Conservation (phyloP, 1,140 invertebrate genomes). For the Euura saliciscinereae region DNA sequence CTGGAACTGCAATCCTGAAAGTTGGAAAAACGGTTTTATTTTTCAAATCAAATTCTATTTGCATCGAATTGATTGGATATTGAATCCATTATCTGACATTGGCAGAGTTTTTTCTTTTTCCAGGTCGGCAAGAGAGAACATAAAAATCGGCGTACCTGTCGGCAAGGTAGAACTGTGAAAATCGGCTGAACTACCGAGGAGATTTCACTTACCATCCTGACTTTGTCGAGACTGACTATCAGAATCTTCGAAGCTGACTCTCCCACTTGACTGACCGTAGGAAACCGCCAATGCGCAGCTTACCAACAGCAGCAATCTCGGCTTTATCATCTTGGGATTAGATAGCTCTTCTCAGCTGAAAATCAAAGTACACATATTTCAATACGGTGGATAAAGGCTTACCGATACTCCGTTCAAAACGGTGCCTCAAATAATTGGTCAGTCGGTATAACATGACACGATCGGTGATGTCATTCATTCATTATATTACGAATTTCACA, state of each 20-base stretch:
- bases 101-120: background rate
- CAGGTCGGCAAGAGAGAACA: background rate
- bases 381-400: no score
- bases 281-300: constrained; percentile 38
- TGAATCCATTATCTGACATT: no score
- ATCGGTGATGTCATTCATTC: no score
- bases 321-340: background rate
- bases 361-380: background rate
- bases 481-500: no score
- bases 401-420: no score
- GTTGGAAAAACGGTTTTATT: no score
- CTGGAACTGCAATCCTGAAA: background rate
- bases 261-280: constrained; percentile 31
- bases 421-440: no score
- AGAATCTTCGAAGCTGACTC: constrained; percentile 47
- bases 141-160: background rate
- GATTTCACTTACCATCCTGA: constrained; percentile 44
- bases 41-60: no score
- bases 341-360: background rate
- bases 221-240: constrained; percentile 30
- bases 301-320: constrained; percentile 36
- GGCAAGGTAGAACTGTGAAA: no score
- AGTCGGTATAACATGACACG: no score
- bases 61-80: no score
- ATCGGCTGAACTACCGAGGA: background rate